phyloP scores from a whole-genome alignment of 2,797 vertebrate species.

The Sebastiscus albofasciatus region DNA sequence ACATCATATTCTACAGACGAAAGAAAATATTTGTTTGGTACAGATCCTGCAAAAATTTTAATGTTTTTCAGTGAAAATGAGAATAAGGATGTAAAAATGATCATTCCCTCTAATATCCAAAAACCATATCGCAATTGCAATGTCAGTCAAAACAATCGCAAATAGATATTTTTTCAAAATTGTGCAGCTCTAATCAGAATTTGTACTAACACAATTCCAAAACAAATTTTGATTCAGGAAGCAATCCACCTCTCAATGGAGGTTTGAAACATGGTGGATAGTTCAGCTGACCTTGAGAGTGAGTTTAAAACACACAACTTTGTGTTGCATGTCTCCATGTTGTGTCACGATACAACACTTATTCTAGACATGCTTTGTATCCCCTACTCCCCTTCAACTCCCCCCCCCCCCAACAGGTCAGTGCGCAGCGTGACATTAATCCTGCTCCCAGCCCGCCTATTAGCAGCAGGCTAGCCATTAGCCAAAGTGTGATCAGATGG shows the following conservation, averaged over 20 bases:
- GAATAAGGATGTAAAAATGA: too few species aligned
- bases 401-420: slow-evolving; percentile 31
- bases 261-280: not conserved
- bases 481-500: slow-evolving; percentile 74
- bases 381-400: slow-evolving; percentile 16
- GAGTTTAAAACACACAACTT: not conserved
- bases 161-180: too few species aligned
- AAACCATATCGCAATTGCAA: too few species aligned
- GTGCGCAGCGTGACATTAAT: slow-evolving; percentile 52
- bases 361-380: slow-evolving; percentile 8
- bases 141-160: too few species aligned
- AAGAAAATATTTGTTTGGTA: too few species aligned
- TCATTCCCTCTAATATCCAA: too few species aligned
- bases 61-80: too few species aligned
- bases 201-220: not conserved
- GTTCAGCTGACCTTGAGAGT: not conserved
- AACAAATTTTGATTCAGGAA: not conserved
- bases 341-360: not conserved
- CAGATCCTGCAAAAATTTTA: too few species aligned
- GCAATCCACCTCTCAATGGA: not conserved
- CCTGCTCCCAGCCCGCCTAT: slow-evolving; percentile 56
- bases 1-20: too few species aligned
- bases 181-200: not conserved
- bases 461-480: slow-evolving; percentile 69
- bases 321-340: not conserved